Percentiles rank a stretch among this genome's conserved stretches.
Conservation (phyloP, 2,797 vertebrate genomes). For the Halcyon leucocephala region DNA sequence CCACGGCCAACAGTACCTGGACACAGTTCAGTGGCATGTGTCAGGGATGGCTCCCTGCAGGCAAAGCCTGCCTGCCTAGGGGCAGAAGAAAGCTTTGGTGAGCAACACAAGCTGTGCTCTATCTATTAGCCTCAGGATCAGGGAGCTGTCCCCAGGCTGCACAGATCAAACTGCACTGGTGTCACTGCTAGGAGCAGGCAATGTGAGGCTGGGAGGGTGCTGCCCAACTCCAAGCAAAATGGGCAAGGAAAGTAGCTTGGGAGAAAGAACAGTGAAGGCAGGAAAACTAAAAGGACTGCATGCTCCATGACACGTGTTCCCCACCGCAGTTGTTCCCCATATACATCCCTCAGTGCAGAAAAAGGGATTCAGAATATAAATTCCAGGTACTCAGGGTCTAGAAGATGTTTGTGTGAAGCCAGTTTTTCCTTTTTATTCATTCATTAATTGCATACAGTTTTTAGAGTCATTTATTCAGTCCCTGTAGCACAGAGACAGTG, state of each 20-base stretch:
- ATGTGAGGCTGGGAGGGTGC: neutral
- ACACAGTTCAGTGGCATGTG: rapidly evolving
- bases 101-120: neutral
- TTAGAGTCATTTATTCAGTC: neutral
- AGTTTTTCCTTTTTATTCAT: rapidly evolving
- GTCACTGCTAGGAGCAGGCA: neutral
- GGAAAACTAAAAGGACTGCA: neutral
- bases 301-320: rapidly evolving
- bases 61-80: neutral
- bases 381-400: neutral
- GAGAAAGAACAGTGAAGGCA: neutral
- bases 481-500: neutral
- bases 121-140: neutral
- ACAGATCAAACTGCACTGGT: neutral
- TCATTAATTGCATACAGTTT: neutral
- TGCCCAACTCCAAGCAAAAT: neutral
- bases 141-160: too few relatives aligned
- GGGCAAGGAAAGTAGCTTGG: neutral
- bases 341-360: neutral
- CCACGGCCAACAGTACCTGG: neutral
- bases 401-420: neutral
- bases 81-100: neutral
- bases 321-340: neutral
- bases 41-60: neutral
- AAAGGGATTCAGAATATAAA: neutral